Conservation (phyloP, 2,888 invertebrate species). For the Meiosimyza decipiens region DNA sequence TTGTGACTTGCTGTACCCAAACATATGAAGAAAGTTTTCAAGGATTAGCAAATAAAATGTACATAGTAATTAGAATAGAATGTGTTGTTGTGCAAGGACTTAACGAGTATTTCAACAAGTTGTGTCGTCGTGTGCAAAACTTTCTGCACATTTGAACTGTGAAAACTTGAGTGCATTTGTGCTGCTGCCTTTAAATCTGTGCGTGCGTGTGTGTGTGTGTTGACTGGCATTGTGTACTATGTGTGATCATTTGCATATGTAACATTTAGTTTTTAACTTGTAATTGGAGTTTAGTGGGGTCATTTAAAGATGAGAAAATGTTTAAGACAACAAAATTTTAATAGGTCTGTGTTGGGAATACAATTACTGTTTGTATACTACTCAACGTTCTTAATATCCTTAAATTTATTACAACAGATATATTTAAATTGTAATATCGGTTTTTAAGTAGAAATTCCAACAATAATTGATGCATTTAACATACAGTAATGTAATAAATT, state of each 20-base stretch:
- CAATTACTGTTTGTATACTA: too few relatives aligned
- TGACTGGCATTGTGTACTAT: background rate
- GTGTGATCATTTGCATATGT: constrained; percentile 18
- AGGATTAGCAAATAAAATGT: constrained; percentile 41
- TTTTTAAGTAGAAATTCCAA: too few relatives aligned
- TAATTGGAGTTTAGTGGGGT: constrained; percentile 39
- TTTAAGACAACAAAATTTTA: too few relatives aligned
- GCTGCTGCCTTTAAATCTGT: background rate
- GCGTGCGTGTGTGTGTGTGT: background rate
- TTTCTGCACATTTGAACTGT: constrained; percentile 22
- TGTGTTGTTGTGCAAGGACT: constrained; percentile 35
- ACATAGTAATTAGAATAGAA: constrained; percentile 40
- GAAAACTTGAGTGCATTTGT: background rate
- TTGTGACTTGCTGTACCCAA: background rate
- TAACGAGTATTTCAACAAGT: constrained; percentile 44
- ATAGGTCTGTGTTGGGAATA: too few relatives aligned
- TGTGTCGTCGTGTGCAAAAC: constrained; percentile 31
- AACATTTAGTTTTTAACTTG: constrained; percentile 12
- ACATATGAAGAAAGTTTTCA: constrained; percentile 12
- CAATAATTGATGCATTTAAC: too few relatives aligned
- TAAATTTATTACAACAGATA: too few relatives aligned
- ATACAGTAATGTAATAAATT: too few relatives aligned
- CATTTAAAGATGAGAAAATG: constrained; percentile 9
- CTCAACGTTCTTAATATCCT: too few relatives aligned
- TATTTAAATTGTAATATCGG: too few relatives aligned